A percentile compares a stretch with the other conserved stretches of the same genome.
Conservation (phyloP, 1,140 invertebrate genomes). For the Drosophila asahinai region DNA sequence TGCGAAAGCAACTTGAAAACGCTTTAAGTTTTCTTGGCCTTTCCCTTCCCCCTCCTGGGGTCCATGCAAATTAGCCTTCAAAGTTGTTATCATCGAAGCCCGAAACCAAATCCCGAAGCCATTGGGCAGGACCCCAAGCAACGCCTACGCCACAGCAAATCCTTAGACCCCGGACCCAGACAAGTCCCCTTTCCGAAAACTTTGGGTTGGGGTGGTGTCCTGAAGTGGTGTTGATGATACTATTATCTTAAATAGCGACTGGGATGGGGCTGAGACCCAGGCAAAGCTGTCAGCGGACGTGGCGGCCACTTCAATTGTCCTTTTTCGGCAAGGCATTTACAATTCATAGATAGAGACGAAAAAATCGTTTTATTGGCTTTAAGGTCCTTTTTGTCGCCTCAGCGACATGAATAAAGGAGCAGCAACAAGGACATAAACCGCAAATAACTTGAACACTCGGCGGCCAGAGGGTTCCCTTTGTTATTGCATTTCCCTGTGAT, state of each 20-base stretch:
- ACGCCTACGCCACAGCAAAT: conserved; percentile 63
- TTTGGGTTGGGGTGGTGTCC: conserved; percentile 14
- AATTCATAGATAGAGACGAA: conserved; percentile 77
- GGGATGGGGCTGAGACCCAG: conserved; percentile 38
- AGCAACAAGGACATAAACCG: conserved; percentile 72
- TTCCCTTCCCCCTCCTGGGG: background rate
- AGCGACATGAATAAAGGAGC: conserved; percentile 56
- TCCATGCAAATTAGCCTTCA: conserved; percentile 74
- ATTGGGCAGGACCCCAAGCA: conserved; percentile 49
- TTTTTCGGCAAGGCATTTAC: conserved; percentile 66
- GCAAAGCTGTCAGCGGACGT: conserved; percentile 68
- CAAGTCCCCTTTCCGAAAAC: conserved; percentile 28
- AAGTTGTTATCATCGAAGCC: conserved; percentile 71
- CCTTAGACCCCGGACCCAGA: conserved; percentile 55
- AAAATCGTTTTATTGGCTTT: conserved; percentile 85
- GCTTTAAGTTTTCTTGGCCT: conserved; percentile 62
- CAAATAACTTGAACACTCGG: conserved; percentile 78
- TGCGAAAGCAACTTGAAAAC: conserved; percentile 41
- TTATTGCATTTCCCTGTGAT: conserved; percentile 80
- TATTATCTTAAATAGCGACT: conserved; percentile 83
- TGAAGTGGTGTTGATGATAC: conserved; percentile 82
- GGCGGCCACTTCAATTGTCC: conserved; percentile 73
- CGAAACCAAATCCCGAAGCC: conserved; percentile 51
- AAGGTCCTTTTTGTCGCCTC: conserved; percentile 79
- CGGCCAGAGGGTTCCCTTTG: conserved; percentile 65